Evolutionary conservation across 2,797 vertebrate genomes (phyloP), one percentile per base, ranked within the genome.

Genomic region (Enteromius unitaeniatus): DNA sequence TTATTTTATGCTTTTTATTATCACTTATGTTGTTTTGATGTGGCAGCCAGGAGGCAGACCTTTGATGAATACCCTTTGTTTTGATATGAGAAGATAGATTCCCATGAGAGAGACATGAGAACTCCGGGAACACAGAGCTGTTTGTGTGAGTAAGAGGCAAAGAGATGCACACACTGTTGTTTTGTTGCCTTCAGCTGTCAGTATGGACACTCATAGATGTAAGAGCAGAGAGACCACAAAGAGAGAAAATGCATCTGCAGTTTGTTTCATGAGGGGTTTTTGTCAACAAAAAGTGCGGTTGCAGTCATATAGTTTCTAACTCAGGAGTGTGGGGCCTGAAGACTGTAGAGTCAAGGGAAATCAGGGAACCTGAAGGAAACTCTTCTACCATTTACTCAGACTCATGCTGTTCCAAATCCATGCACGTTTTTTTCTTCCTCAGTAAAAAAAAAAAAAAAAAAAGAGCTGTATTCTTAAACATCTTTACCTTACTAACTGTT

Each of bases 251-350:
- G 21, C 45, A 69, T 86, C 62, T 79, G 34, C 60, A 78, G 83
- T 89, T 90, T 87, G 40, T 90, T 90, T 89, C 45, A 88, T 86
- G 87, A 79, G 78, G 78, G 64, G 55, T 9, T 42, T 80, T 77
- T 4, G 79, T 78, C 89, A 77, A 84, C 68, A 86, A 74, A 74
- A 49, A 67, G n/a, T 53, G 58, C 0, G 2, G 70, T 28, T 75
- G n/a, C 42, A 28, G 23, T 75, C n/a, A 42, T 21, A 82, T 53
- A 26, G 45, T 40, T 40, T 82, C 40, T 65, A 11, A 62, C 19
- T 45, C 3, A 6, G 40, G 28, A 13, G 65, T 53, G 58, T 40
- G 70, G 14, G 6, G 31, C 31, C 31, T 51, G 45, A 74, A 75
- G 70, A 51, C 28, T 51, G 42, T 13, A 21, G 42, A 74, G 69